Base-by-base conservation (phyloP, 2,113 vertebrate genomes). In the Blennius ocellaris region DNA sequence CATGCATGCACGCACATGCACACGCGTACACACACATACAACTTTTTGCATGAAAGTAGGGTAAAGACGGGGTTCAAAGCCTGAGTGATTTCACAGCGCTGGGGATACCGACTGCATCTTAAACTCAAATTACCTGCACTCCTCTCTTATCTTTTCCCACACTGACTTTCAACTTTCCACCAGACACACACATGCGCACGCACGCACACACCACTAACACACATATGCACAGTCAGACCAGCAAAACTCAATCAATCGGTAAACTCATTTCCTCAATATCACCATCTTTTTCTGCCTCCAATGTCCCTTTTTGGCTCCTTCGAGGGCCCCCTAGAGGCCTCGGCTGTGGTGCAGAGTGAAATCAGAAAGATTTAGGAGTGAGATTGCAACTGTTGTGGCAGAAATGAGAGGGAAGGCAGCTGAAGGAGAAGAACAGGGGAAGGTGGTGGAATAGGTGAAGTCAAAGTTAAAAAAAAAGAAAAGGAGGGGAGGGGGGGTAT, bases 61-160 rank as follows among this genome's bases (percentile, higher is more conserved):
- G 65, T 76, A 77, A 63, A 75, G 81, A 81, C 65, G 41, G 68
- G 41, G 65, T 76, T 80, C 74, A 85, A 85, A 87, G 78, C 54
- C 39, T 72, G 55, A 78, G 56, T 67, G 80, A 80, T 77, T 84
- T 77, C 62, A 43, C 43, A 36, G 78, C 77, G 80, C 63, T 15
- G 64, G 61, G 57, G 51, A 47, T 74, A 72, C 50, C 36, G 58
- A 56, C 73, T 78, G 73, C 64, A 78, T 85, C 71, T 84, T 78
- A 83, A 80, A 68, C 50, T 37, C 45, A 60, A 54, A 82, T 82
- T 77, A 76, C 59, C 76, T 64, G 57, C 75, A 77, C 52, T 64
- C n/a, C 49, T 52, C 56, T 77, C 58, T 78, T 61, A 56, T 72
- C 53, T 60, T 73, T 74, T 71, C 79, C 73, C 60, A 74, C 75